Base-by-base conservation (phyloP, 2,113 vertebrate species). In the Toxotes chatareus region DNA sequence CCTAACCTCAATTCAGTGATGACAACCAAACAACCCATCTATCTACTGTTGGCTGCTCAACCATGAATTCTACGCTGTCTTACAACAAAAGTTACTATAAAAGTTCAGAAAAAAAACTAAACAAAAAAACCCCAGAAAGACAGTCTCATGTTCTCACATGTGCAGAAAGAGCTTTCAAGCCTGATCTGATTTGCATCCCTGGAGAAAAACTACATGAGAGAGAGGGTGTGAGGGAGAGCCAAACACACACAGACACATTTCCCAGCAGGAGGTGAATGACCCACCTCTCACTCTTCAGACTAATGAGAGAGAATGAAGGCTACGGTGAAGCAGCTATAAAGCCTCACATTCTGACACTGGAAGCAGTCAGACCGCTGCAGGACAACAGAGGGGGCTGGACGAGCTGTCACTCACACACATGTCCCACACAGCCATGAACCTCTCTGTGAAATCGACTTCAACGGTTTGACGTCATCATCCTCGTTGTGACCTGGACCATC, bases 231-330 rank as follows among this genome's bases (percentile, higher is more conserved):
- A 79, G 36, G 8, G 27, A 56, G 34, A n/a, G 38, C 38, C 8
- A 47, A 55, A 53, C 36, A 70, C n/a, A n/a, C n/a, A n/a, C n/a
- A n/a, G 68, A 69, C 67, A 69, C 65, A 44, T 75, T 75, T 73
- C 79, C 19, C 82, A 82, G 79, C 70, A 76, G 79, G 32, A 51
- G 82, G 75, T 72, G 64, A 79, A 47, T 34, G 67, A 61, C 13
- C 74, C 51, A 14, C 34, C 32, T 55, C 68, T 69, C 38, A 68
- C 51, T 73, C 83, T 73, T 89, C 84, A 86, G 77, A 86, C 70
- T 86, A 89, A 89, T 86, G 61, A 86, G 84, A 86, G 69, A 57
- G 69, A 89, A 86, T 53, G 80, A 86, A 80, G 61, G 74, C n/a
- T 27, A 67, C 23, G 55, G 42, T 31, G 13, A 67, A 73, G n/a